Evolutionary conservation across 2,797 vertebrate genomes (phyloP).

Genomic region (Sylvilagus floridanus): DNA sequence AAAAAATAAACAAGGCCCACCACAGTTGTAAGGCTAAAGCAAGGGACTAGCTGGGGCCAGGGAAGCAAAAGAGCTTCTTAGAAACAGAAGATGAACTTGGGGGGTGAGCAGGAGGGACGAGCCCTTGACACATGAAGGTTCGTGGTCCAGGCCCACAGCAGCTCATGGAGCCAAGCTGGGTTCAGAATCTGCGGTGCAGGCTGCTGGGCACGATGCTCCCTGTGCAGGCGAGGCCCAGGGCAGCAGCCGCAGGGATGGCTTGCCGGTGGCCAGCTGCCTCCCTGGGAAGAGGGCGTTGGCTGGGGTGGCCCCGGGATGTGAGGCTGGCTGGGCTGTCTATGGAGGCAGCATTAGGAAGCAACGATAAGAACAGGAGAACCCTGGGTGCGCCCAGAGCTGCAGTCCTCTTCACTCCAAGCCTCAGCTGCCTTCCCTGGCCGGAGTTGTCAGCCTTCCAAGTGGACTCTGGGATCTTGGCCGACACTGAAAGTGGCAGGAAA

Average conservation of each 20-base stretch:
- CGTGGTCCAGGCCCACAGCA: background rate
- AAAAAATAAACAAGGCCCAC: background rate
- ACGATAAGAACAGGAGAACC: background rate
- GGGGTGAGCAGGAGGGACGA: background rate
- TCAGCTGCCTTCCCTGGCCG: background rate
- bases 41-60: background rate
- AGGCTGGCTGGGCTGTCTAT: background rate
- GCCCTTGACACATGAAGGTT: background rate
- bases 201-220: background rate
- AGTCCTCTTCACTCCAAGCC: background rate
- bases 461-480: background rate
- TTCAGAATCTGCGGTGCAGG: background rate
- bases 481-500: background rate
- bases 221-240: background rate
- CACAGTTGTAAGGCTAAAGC: background rate
- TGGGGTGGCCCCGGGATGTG: background rate
- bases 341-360: background rate
- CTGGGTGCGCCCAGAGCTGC: background rate
- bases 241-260: background rate
- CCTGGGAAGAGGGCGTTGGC: background rate
- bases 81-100: background rate
- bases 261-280: background rate
- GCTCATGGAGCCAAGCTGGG: background rate
- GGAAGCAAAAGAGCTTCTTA: constrained; percentile 32
- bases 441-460: background rate